phyloP scores from a whole-genome alignment of 2,888 invertebrate genomes.

The Carterocephalus palaemon region DNA sequence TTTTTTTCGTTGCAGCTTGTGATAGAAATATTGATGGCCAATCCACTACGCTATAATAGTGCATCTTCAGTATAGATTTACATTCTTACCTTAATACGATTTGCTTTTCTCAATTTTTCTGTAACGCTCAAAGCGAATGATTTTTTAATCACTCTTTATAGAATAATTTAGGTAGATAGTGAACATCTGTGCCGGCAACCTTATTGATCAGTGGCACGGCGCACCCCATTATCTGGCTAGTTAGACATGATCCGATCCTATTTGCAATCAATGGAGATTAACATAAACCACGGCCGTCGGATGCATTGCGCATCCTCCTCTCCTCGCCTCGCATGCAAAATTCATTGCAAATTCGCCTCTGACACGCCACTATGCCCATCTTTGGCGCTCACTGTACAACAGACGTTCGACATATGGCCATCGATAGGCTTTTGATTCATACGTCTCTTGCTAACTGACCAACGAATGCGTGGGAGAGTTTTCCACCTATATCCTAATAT shows the following conservation, averaged over 20 bases:
- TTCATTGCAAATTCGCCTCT: conserved; percentile 44
- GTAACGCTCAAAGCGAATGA: too few relatives aligned
- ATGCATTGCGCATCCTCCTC: conserved; percentile 31
- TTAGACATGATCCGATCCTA: conserved; percentile 55
- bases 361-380: conserved; percentile 34
- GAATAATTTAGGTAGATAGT: conserved; percentile 26
- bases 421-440: conserved; percentile 12
- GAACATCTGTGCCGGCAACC: conserved; percentile 29
- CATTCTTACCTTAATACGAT: too few relatives aligned
- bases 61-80: too few relatives aligned
- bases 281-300: conserved; percentile 57
- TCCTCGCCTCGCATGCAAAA: conserved; percentile 46
- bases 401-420: conserved; percentile 7
- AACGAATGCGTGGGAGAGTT: conserved; percentile 10
- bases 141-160: background rate
- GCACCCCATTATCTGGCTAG: conserved; percentile 48
- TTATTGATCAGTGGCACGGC: conserved; percentile 39
- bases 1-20: too few relatives aligned
- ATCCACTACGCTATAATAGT: too few relatives aligned
- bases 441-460: conserved; percentile 8
- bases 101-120: too few relatives aligned
- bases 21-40: too few relatives aligned
- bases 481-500: background rate
- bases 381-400: conserved; percentile 25
- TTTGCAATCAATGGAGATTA: conserved; percentile 74